Percentiles rank a stretch among this genome's conserved stretches.
Conservation (phyloP, 2,113 vertebrate species). For the Rhinoptilus africanus region DNA sequence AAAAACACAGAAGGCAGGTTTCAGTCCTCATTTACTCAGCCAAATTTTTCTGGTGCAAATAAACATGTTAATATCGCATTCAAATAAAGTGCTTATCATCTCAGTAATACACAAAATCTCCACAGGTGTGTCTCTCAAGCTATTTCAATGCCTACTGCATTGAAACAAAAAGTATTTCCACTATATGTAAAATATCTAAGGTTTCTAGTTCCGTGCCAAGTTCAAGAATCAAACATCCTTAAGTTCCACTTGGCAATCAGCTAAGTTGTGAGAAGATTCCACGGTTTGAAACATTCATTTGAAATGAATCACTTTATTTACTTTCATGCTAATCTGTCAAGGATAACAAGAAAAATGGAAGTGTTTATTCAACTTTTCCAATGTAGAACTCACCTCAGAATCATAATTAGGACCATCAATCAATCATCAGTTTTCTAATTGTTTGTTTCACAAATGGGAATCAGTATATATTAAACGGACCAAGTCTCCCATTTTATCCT, state of each 20-base stretch:
- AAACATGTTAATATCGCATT: neutral
- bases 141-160: neutral
- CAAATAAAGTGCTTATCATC: neutral
- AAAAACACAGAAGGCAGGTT: neutral
- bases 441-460: neutral
- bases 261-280: neutral
- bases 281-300: neutral
- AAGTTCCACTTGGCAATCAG: neutral
- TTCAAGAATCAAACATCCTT: neutral
- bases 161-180: neutral
- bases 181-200: neutral
- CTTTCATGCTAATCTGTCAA: neutral
- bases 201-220: neutral
- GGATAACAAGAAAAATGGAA: neutral
- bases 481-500: neutral
- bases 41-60: neutral
- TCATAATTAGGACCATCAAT: neutral
- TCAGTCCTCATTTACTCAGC: neutral
- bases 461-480: fast-evolving
- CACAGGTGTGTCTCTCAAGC: neutral
- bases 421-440: neutral
- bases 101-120: neutral
- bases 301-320: neutral
- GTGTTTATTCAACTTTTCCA: neutral
- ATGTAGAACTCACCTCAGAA: neutral